These are phyloP conservation scores for Schizopygopsis pylzovi DNA, from an alignment of 2,797 vertebrate genomes.

Conservation along the genomic window DNA sequence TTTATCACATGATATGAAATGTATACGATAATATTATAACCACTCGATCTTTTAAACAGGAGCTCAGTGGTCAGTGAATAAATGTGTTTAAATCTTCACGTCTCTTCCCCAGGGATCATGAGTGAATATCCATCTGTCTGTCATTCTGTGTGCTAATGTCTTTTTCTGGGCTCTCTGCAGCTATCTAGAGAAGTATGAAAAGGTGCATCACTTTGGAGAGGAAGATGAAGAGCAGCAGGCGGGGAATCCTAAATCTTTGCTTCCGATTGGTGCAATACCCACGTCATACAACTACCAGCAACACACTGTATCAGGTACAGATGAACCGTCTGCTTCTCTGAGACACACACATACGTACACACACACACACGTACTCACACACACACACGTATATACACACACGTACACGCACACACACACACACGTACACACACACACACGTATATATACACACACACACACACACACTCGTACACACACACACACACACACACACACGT, in stretches of 20 bases:
- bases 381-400: neutral
- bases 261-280: constrained; percentile 99
- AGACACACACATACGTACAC: neutral
- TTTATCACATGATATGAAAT: neutral
- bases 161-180: constrained; percentile 60
- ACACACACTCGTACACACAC: neutral
- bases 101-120: neutral
- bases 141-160: neutral
- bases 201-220: constrained; percentile 99
- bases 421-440: no score
- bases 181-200: constrained; percentile 99
- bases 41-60: neutral
- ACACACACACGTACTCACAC: constrained; percentile 9
- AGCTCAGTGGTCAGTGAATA: neutral
- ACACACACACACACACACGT: neutral
- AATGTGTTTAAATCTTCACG: neutral
- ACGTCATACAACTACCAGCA: constrained; percentile 99
- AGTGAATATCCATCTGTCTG: neutral
- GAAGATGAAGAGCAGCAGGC: constrained; percentile 97
- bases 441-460: neutral
- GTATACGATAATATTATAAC: neutral
- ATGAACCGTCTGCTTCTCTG: neutral
- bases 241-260: constrained; percentile 94
- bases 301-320: constrained; percentile 91
- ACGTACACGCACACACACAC: neutral